phyloP scores from a whole-genome alignment of 2,888 invertebrate genomes.

The Temnothorax ravouxi region DNA sequence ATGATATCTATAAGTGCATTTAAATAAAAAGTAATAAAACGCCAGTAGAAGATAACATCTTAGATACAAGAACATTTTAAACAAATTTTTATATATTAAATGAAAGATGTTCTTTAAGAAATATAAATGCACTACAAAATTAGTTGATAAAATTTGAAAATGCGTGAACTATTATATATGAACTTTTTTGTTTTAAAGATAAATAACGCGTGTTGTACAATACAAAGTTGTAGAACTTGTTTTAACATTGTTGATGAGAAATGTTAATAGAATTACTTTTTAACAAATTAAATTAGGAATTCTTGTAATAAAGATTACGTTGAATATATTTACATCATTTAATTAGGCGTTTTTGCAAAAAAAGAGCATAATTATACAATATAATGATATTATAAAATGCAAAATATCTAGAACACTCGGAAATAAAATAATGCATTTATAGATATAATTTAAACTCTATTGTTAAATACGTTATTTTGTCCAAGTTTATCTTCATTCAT shows the following conservation, averaged over 20 bases:
- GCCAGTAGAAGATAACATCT: not conserved
- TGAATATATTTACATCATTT: not conserved
- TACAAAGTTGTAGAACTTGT: not conserved
- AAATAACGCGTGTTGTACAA: not conserved
- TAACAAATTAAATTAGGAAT: not conserved
- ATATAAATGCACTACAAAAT: not conserved
- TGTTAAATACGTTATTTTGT: not conserved
- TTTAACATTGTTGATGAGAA: not conserved
- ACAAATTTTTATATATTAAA: not conserved
- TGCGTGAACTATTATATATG: not conserved
- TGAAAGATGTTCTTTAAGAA: not conserved
- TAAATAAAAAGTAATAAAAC: not conserved
- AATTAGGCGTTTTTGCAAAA: not conserved
- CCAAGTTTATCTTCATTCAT: conserved; percentile 86
- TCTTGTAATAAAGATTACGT: not conserved
- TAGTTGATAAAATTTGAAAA: not conserved
- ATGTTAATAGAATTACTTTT: not conserved
- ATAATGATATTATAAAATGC: not conserved
- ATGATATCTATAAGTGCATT: conserved; percentile 86
- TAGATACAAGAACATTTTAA: not conserved
- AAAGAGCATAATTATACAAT: not conserved
- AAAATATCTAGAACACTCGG: not conserved
- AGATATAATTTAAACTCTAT: not conserved
- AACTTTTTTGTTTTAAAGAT: not conserved
- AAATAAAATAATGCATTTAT: not conserved